Evolutionary conservation across 2,888 invertebrate genomes (phyloP), one percentile per base, ranked within the genome.

Genomic region (Panopea generosa): DNA sequence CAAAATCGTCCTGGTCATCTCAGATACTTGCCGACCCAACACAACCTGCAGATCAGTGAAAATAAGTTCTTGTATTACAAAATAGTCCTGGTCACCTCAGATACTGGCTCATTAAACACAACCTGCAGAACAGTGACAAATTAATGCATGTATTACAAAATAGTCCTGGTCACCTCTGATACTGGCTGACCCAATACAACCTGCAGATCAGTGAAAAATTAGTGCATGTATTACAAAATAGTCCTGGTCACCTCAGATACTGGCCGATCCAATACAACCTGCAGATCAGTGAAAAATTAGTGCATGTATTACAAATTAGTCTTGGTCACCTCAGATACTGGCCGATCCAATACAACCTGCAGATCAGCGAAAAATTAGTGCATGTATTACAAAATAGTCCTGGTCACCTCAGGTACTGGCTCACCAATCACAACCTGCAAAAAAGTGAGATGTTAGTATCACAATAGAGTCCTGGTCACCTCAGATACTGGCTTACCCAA

Each of bases 221-320:
- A 33, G n/a, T 7, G 11, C 33, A 33, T 33, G 33, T 4, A 7
- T 33, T 33, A 33, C 33, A 33, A 33, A 33, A 33, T n/a, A n/a
- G n/a, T 82, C 60, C 82, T 84, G 0, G 88, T 86, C 7, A 91
- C 84, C 4, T 90, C 87, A 47, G 84, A 60, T 3, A 87, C 78
- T 27, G 87, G 77, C 59, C 86, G 89, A 26, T 86, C 86, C 45
- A 89, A 52, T 7, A 90, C 89, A 47, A 89, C 90, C 91, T 91
- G 77, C 16, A 75, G 63, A 22, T 18, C 7, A 33, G 4, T 4
- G 33, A 4, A 33, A 33, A 33, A 4, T 7, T 33, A 7, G 11
- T n/a, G n/a, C n/a, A 33, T 33, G 33, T 4, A 7, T 33, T 33
- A 33, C 33, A 33, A 33, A 33, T 7, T n/a, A n/a, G n/a, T 82